These are phyloP conservation scores for Camptogramma bilineatum DNA, from an alignment of 2,888 invertebrate species.

Conservation along the genomic window DNA sequence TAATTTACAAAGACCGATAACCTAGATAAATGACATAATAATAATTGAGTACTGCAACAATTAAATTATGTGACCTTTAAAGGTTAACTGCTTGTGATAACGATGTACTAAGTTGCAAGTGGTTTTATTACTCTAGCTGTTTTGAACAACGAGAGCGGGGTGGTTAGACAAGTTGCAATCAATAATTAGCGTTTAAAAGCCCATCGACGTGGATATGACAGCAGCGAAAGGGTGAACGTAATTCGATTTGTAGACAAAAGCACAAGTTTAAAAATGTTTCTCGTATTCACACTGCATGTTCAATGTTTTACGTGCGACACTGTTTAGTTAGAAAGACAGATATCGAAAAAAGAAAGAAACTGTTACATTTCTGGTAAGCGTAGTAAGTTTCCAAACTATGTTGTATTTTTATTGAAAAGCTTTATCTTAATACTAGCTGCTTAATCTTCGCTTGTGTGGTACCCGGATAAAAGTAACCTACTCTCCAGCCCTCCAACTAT, in stretches of 20 bases:
- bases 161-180: conserved; percentile 1
- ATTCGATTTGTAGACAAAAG: neutral
- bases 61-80: conserved; percentile 53
- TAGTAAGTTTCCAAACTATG: too few relatives aligned
- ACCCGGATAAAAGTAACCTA: too few relatives aligned
- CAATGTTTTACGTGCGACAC: too few relatives aligned
- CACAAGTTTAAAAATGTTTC: neutral
- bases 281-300: too few relatives aligned
- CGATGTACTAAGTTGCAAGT: conserved; percentile 15
- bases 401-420: too few relatives aligned
- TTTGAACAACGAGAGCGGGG: neutral
- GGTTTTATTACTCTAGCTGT: neutral
- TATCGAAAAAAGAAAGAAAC: too few relatives aligned
- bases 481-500: too few relatives aligned
- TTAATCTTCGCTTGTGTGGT: too few relatives aligned
- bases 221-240: neutral
- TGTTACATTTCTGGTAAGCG: too few relatives aligned
- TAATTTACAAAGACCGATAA: conserved; percentile 31
- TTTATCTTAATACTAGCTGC: too few relatives aligned
- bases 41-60: conserved; percentile 44
- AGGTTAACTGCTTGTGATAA: conserved; percentile 52
- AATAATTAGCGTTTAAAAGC: neutral
- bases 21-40: conserved; percentile 42
- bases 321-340: too few relatives aligned
- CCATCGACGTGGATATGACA: neutral